Conservation (phyloP, 2,113 vertebrate species). For the Ascaphus truei region DNA sequence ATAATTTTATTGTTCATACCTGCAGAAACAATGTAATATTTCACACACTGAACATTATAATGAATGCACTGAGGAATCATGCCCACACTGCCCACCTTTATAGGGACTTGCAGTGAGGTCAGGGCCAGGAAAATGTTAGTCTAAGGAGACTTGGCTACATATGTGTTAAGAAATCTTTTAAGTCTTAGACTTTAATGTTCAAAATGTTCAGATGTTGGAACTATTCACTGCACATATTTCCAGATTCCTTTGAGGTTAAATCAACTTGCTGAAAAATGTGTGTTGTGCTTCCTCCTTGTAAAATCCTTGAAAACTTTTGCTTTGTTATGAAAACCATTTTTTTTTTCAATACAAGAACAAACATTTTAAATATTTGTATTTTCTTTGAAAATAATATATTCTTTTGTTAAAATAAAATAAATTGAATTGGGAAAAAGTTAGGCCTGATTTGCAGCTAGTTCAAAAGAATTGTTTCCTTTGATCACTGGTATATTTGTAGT, state of each 20-base stretch:
- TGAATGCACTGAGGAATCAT: no score
- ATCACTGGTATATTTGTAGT: no score
- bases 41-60: no score
- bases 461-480: no score
- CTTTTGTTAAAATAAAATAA: neutral
- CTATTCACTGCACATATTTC: constrained; percentile 16
- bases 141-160: no score
- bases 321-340: constrained; percentile 5
- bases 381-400: neutral
- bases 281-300: constrained; percentile 27
- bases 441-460: no score
- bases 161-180: constrained; percentile 27
- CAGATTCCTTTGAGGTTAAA: constrained; percentile 31
- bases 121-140: no score
- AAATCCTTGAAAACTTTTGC: constrained; percentile 26
- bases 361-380: neutral
- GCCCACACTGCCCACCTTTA: no score
- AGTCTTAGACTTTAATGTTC: constrained; percentile 28
- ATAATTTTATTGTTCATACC: no score
- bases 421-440: no score
- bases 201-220: constrained; percentile 16
- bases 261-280: constrained; percentile 21
- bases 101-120: no score
- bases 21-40: no score
- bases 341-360: neutral